These are phyloP conservation scores for Chymomyza caudatula DNA, from an alignment of 2,888 invertebrate genomes.

Conservation along the genomic window DNA sequence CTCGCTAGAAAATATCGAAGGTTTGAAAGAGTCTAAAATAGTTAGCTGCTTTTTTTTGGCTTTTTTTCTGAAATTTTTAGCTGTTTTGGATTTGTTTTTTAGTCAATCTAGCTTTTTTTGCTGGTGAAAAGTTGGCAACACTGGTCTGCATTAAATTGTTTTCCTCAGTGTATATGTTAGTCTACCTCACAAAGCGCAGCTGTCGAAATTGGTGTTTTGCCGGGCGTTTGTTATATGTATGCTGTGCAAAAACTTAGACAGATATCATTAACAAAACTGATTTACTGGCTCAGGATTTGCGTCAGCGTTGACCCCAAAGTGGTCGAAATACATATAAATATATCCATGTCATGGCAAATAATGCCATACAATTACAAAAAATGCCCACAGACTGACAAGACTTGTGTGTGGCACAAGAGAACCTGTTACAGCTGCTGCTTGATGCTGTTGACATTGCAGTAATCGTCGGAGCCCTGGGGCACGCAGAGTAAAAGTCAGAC, in stretches of 20 bases:
- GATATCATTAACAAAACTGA: constrained; percentile 22
- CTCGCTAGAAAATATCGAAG: no score
- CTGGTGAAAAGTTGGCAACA: no score
- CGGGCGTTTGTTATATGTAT: not conserved
- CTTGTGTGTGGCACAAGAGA: no score
- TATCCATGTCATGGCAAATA: not conserved
- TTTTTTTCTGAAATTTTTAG: no score
- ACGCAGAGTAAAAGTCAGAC: not conserved
- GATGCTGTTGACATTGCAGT: not conserved
- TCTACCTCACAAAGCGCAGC: constrained; percentile 23
- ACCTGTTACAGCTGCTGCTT: not conserved
- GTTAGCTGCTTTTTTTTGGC: no score
- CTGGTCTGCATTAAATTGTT: no score
- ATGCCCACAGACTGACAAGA: not conserved
- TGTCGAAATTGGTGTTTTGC: constrained; percentile 4
- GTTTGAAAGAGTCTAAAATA: no score
- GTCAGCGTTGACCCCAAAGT: not conserved
- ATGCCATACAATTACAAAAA: not conserved
- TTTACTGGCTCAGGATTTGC: constrained; percentile 34
- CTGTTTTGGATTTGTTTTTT: no score
- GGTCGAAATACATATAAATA: not conserved
- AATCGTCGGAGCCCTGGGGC: not conserved
- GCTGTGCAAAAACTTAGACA: constrained; percentile 8
- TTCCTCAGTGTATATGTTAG: constrained; percentile 2
- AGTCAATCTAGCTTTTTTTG: no score